phyloP scores from a whole-genome alignment of 2,888 invertebrate species.

The Slavum lentiscoides region DNA sequence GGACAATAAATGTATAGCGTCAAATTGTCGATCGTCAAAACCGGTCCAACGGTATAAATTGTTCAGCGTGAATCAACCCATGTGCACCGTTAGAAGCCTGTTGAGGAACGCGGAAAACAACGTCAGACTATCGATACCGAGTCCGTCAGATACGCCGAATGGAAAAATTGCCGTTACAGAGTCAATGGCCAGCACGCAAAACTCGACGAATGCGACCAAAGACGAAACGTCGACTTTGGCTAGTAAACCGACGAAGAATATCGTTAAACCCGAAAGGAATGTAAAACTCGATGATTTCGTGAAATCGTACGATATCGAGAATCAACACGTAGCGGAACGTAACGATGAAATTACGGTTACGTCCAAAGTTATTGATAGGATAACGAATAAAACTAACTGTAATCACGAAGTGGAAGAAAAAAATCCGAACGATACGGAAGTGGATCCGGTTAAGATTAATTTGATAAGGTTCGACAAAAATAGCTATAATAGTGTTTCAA shows the following conservation, averaged over 20 bases:
- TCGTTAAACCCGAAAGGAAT: background rate
- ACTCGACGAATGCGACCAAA: background rate
- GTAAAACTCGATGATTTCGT: no score
- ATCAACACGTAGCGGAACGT: no score
- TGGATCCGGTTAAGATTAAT: no score
- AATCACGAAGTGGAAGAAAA: no score
- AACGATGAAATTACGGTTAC: no score
- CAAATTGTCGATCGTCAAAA: background rate
- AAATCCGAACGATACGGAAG: no score
- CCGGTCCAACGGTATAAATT: background rate
- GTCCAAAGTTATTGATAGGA: no score
- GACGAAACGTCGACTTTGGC: background rate
- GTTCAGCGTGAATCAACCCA: conserved; percentile 1
- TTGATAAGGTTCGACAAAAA: no score
- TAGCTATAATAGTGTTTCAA: no score
- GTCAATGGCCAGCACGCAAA: background rate
- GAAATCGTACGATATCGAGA: no score
- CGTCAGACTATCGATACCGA: background rate
- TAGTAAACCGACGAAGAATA: background rate
- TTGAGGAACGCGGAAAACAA: background rate
- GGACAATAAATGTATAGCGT: background rate
- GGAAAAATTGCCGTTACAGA: background rate
- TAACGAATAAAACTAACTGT: no score
- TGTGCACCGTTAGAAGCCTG: background rate
- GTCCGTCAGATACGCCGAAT: background rate